These are phyloP conservation scores for Eidolon dupreanum DNA, from an alignment of 2,797 vertebrate species.

Conservation along the genomic window DNA sequence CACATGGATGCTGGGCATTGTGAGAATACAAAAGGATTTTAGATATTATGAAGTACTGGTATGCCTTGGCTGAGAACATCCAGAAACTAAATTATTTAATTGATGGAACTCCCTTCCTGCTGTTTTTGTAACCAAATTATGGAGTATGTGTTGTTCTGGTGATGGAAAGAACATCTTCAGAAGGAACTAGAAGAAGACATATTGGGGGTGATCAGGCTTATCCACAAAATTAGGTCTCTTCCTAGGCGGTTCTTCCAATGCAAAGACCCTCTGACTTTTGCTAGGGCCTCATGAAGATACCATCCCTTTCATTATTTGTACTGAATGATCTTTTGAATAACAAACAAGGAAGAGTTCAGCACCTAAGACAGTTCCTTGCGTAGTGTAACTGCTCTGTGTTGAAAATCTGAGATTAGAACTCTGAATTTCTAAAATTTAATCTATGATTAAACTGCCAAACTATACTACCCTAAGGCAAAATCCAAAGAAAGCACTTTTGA, in stretches of 20 bases:
- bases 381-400: neutral
- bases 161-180: neutral
- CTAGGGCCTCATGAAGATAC: neutral
- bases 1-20: neutral
- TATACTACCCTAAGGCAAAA: neutral
- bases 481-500: neutral
- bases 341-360: neutral
- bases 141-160: neutral
- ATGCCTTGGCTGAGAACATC: neutral
- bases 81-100: slow-evolving; percentile 5
- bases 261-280: neutral
- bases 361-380: neutral
- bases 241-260: neutral
- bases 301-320: neutral
- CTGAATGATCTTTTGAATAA: neutral
- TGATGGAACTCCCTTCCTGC: neutral
- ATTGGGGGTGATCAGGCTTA: neutral
- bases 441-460: neutral
- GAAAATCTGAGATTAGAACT: neutral
- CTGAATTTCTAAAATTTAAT: slow-evolving; percentile 16
- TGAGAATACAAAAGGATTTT: neutral
- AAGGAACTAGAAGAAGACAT: neutral
- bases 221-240: neutral
- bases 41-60: neutral
- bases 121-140: neutral